Evolutionary conservation across 2,888 invertebrate genomes (phyloP).

Genomic region (Cataglyphis livida): DNA sequence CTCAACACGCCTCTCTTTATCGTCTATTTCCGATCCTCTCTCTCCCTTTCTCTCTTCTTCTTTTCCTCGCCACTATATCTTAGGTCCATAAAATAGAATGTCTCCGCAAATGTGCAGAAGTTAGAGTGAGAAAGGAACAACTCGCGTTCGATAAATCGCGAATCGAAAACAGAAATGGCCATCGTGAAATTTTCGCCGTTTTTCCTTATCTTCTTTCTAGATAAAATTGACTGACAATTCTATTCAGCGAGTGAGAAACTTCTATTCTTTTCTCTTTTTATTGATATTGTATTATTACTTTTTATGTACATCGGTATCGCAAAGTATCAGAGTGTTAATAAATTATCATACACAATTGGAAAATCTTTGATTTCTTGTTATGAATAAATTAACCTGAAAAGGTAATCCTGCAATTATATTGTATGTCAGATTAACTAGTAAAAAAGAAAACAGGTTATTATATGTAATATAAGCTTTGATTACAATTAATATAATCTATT

Average conservation of each 20-base stretch:
- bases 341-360: neutral
- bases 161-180: slow-evolving; percentile 5
- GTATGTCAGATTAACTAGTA: neutral
- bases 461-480: neutral
- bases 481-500: neutral
- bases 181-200: slow-evolving; percentile 28
- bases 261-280: neutral
- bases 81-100: slow-evolving; percentile 38
- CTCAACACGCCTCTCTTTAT: slow-evolving; percentile 19
- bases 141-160: slow-evolving; percentile 3
- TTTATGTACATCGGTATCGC: neutral
- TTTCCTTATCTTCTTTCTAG: slow-evolving; percentile 1
- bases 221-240: slow-evolving; percentile 23
- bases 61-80: neutral
- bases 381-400: neutral
- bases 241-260: slow-evolving; percentile 12
- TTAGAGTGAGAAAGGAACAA: slow-evolving; percentile 22
- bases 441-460: neutral
- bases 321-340: neutral
- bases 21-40: slow-evolving; percentile 37
- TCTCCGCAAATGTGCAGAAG: slow-evolving; percentile 27
- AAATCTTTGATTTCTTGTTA: neutral
- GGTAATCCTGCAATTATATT: neutral
- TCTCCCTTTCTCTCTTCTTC: neutral
- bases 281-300: neutral